These are phyloP conservation scores for Rhodophaea formosa DNA, from an alignment of 2,888 invertebrate genomes.

Conservation along the genomic window DNA sequence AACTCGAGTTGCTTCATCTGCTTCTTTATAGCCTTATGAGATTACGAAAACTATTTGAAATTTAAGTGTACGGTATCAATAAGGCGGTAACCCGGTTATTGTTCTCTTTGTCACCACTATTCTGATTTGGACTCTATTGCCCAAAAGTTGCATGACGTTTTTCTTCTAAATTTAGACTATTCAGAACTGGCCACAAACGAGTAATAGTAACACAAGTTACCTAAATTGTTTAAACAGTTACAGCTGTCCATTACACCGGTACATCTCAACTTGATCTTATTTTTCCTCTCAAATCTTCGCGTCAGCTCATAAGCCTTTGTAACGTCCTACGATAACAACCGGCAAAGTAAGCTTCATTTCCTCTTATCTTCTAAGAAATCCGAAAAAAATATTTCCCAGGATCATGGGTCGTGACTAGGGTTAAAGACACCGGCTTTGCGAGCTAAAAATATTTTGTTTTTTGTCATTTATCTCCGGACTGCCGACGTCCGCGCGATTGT, in stretches of 20 bases:
- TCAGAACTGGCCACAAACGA: background rate
- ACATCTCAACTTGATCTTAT: background rate
- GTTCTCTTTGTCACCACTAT: slow-evolving; percentile 40
- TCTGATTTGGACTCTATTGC: slow-evolving; percentile 33
- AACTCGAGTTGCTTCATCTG: background rate
- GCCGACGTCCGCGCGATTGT: slow-evolving; percentile 29
- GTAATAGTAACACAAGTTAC: background rate
- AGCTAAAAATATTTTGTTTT: slow-evolving; percentile 51
- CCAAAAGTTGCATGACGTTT: background rate
- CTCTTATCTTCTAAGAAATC: slow-evolving; percentile 47
- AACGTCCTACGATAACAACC: slow-evolving; percentile 4
- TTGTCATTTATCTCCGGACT: slow-evolving; percentile 43
- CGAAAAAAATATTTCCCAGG: slow-evolving; percentile 50
- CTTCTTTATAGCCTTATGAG: background rate
- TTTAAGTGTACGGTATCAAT: slow-evolving; percentile 45
- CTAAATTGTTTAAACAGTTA: slow-evolving; percentile 34
- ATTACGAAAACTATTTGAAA: background rate
- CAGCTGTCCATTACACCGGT: slow-evolving; percentile 2
- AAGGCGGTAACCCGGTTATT: slow-evolving; percentile 56
- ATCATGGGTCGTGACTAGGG: slow-evolving; percentile 57
- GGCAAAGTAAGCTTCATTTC: slow-evolving; percentile 25
- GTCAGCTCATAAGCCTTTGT: slow-evolving; percentile 1
- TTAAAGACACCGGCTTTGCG: slow-evolving; percentile 47
- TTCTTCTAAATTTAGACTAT: background rate
- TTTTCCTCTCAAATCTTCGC: slow-evolving; percentile 9